Evolutionary conservation across 2,888 invertebrate genomes (phyloP).

Genomic region (Heliconius charithonia): DNA sequence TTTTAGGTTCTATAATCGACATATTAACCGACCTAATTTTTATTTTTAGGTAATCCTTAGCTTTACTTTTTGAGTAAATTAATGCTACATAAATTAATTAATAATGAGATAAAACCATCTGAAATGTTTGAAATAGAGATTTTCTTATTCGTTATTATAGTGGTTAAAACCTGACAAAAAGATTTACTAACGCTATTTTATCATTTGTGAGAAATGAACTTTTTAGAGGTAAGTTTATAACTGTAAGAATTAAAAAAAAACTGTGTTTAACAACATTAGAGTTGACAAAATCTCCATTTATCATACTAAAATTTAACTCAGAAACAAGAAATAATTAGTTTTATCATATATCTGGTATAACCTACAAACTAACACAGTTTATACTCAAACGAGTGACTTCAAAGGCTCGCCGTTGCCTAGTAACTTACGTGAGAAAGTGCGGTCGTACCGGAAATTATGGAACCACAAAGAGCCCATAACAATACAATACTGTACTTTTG

Average conservation of each 20-base stretch:
- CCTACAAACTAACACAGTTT: slow-evolving; percentile 11
- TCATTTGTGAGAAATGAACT: too few relatives aligned
- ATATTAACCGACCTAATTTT: too few relatives aligned
- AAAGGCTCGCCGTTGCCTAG: slow-evolving; percentile 14
- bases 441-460: slow-evolving; percentile 15
- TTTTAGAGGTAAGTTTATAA: too few relatives aligned
- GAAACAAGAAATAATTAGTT: background rate
- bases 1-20: too few relatives aligned
- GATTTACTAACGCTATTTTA: too few relatives aligned
- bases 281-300: background rate
- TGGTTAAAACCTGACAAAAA: too few relatives aligned
- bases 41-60: too few relatives aligned
- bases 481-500: slow-evolving; percentile 20
- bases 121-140: too few relatives aligned
- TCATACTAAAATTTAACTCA: background rate
- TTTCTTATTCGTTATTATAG: too few relatives aligned
- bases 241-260: background rate
- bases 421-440: slow-evolving; percentile 22
- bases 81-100: too few relatives aligned
- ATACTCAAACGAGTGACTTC: slow-evolving; percentile 17
- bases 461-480: slow-evolving; percentile 23
- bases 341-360: background rate
- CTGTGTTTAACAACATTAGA: background rate
- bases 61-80: too few relatives aligned
- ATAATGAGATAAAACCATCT: too few relatives aligned